phyloP scores from a whole-genome alignment of 2,797 vertebrate species.

The Pangasius djambal region DNA sequence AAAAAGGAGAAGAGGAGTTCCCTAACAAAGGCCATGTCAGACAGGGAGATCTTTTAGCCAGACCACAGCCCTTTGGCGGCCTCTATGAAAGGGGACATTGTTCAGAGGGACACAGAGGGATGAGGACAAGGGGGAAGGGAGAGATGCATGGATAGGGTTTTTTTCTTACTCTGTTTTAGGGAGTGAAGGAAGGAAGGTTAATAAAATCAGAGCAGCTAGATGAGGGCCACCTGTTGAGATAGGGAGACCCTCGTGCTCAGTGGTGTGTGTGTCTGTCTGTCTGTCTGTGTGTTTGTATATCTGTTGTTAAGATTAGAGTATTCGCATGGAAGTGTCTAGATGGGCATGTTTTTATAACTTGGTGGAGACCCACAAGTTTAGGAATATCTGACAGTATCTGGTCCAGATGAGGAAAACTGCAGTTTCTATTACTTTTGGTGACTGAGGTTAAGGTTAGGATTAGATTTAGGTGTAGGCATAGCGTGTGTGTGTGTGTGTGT shows the following conservation, averaged over 20 bases:
- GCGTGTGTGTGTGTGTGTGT: conserved; percentile 27
- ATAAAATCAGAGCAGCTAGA: conserved; percentile 51
- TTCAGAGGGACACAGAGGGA: conserved; percentile 53
- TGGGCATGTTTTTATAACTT: not conserved
- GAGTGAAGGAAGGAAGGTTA: conserved; percentile 43
- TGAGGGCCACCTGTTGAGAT: conserved; percentile 45
- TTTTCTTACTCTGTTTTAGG: conserved; percentile 39
- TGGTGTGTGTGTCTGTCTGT: conserved; percentile 4
- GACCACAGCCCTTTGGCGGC: conserved; percentile 60
- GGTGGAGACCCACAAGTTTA: not conserved
- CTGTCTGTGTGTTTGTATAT: conserved; percentile 20
- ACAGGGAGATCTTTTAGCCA: conserved; percentile 70
- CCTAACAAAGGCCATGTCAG: conserved; percentile 63
- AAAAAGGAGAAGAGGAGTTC: conserved; percentile 51
- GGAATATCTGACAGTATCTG: not conserved
- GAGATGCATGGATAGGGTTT: conserved; percentile 36
- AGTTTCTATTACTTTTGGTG: not conserved
- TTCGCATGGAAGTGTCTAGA: not conserved
- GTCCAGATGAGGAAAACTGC: not conserved
- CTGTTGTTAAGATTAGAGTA: not conserved
- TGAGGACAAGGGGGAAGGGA: conserved; percentile 47
- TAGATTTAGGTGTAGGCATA: not conserved
- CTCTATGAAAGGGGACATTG: conserved; percentile 68
- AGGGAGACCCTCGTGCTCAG: conserved; percentile 15
- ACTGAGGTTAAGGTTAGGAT: too few relatives aligned